phyloP scores from a whole-genome alignment of 2,888 invertebrate species.

The Caenorhabditis doughertyi region DNA sequence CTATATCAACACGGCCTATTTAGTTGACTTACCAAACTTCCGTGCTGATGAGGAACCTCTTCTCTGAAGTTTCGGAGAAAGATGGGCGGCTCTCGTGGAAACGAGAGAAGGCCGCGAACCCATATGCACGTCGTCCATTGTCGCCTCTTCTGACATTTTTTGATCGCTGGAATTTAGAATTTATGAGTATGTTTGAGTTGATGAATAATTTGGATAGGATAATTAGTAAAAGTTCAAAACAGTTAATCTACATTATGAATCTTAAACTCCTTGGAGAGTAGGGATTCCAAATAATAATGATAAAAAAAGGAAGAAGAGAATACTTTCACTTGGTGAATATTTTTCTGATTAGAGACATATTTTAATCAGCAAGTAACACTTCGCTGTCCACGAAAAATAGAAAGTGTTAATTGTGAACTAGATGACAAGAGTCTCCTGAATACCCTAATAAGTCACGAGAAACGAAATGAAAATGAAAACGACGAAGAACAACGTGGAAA shows the following conservation, averaged over 20 bases:
- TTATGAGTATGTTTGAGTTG: background rate
- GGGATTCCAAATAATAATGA: no score
- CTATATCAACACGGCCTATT: conserved; percentile 44
- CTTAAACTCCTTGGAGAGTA: no score
- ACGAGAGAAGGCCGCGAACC: conserved; percentile 48
- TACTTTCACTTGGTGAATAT: no score
- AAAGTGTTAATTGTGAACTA: background rate
- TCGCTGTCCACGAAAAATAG: background rate
- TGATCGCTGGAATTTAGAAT: background rate
- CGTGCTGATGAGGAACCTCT: conserved; percentile 58
- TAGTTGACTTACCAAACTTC: conserved; percentile 50
- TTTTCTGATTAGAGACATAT: no score
- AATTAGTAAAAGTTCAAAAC: no score
- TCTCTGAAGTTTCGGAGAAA: conserved; percentile 63
- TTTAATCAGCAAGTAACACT: background rate
- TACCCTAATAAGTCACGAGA: conserved; percentile 29
- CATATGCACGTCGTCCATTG: conserved; percentile 30
- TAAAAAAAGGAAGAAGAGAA: no score
- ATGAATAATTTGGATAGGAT: background rate
- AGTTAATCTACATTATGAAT: no score
- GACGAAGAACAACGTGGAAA: conserved; percentile 35
- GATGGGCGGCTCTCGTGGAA: conserved; percentile 58
- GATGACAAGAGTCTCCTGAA: conserved; percentile 2
- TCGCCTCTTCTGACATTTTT: conserved; percentile 42
- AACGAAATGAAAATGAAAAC: conserved; percentile 9